Evolutionary conservation across 2,888 invertebrate species (phyloP), one percentile per base, ranked within the genome.

Genomic region (Ceriagrion tenellum): DNA sequence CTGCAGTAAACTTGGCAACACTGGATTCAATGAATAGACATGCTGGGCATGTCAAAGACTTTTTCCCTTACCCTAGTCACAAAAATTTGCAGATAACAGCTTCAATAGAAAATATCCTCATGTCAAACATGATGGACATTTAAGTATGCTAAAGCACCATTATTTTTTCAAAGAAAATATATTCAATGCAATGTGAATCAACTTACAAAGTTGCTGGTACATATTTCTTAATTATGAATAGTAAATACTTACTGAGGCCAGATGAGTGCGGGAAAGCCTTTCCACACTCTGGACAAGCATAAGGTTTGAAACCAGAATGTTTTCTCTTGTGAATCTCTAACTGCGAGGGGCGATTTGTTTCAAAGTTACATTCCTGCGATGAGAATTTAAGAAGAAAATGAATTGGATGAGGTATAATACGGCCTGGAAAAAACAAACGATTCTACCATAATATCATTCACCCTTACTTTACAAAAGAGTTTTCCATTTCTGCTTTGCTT

Each of bases 241-340:
- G n/a, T 63, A 63, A 10, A 59, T 23, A 95, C 96, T 95, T 95
- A 96, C 96, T 95, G 16, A 96, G 89, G 40, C 95, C 95, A 59
- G 95, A 96, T 55, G 95, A 95, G 30, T 96, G 96, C 23, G 95
- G 95, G 74, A 96, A 96, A 63, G 95, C 95, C 74, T 96, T 96
- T 18, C 95, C 95, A 95, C 96, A 96, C 23, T 95, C 95, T 55
- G 95, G 95, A 63, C 96, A 96, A 18, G 95, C 95, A 74, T 96
- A 95, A 3, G 95, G 95, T 47, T 95, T 95, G n/a, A 93, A 93
- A 20, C 93, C 93, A 0, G 93, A 69, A 16, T 93, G 93, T n/a
- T 93, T 93, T 74, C 93, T 93, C 69, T 69, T 93, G 69, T 93
- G 93, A 18, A 93, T 93, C 55, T 93, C 93, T 55, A 93, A 63